Evolutionary conservation across 2,797 vertebrate species (phyloP), one percentile per base, ranked within the genome.

Genomic region (Pagetopsis macropterus): DNA sequence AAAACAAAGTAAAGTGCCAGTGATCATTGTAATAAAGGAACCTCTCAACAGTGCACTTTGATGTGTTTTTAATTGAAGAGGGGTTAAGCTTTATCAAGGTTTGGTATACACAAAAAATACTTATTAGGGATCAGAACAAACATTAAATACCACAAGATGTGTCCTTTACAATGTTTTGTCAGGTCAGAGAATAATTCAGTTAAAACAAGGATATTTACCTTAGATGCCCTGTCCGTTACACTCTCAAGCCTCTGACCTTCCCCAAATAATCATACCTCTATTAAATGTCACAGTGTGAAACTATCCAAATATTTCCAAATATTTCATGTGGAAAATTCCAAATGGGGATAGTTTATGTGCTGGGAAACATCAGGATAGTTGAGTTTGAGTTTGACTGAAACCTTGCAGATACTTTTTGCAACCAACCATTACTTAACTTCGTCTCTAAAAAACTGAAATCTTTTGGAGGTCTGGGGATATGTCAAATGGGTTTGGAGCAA

Each of bases 241-340:
- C 57, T 41, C 45, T 23, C 12, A 16, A 48, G 31, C 7, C 13
- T 23, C 41, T 69, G 60, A 69, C 52, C 51, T 62, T 37, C 72
- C 55, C 7, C 61, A 17, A 21, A 49, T 50, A 60, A 19, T 49
- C 45, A 68, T 3, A 50, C 48, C 10, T 56, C 19, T 48, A 49
- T 60, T 71, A 77, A 81, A 78, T 46, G 41, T 75, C 65, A 79
- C n/a, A 16, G 40, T 19, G 31, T 51, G 65, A 75, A 60, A 72
- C 43, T 48, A 75, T 52, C 33, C 23, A 33, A 0, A 5, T 14
- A 13, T 65, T 52, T 76, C 10, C 15, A 41, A 69, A 54, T 57
- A 62, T 23, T 65, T 43, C 63, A 82, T 70, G 63, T 72, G 68
- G 62, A 81, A 83, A 85, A 82, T 65, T 27, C 70, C 64, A 85